phyloP scores from a whole-genome alignment of 2,797 vertebrate species.

The Danio albolineatus region DNA sequence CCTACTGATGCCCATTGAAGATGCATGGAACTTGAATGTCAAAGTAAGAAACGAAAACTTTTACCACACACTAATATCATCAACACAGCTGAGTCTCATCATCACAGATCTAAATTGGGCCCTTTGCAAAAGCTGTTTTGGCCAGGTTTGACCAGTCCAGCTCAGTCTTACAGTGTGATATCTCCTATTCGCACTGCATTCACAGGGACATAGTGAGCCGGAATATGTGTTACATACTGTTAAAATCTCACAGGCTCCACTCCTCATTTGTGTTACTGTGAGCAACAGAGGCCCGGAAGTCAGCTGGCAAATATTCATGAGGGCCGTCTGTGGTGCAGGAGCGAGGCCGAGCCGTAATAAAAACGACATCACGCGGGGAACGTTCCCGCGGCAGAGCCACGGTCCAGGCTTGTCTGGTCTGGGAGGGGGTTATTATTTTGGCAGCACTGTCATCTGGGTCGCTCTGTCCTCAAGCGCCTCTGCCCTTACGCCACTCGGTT shows the following conservation, averaged over 20 bases:
- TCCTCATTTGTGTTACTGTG: slow-evolving; percentile 31
- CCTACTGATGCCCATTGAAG: neutral
- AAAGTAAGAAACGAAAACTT: neutral
- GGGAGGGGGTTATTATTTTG: slow-evolving; percentile 43
- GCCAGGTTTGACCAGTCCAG: slow-evolving; percentile 36
- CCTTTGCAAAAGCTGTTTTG: neutral
- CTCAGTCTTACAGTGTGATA: slow-evolving; percentile 15
- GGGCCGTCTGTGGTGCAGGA: slow-evolving; percentile 52
- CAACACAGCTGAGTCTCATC: neutral
- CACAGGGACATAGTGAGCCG: slow-evolving; percentile 43
- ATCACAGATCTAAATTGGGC: neutral
- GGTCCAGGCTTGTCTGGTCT: slow-evolving; percentile 5
- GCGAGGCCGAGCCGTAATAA: slow-evolving; percentile 34
- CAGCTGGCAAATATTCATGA: slow-evolving; percentile 63
- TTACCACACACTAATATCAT: neutral
- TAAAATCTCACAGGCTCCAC: slow-evolving; percentile 50
- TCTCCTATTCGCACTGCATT: slow-evolving; percentile 33
- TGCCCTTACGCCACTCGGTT: slow-evolving; percentile 25
- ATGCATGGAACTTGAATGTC: neutral
- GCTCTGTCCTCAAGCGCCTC: slow-evolving; percentile 47
- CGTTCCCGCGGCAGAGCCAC: neutral
- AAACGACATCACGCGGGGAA: slow-evolving; percentile 33
- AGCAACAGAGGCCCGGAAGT: slow-evolving; percentile 43
- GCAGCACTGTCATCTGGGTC: slow-evolving; percentile 51
- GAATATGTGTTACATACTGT: slow-evolving; percentile 53